Evolutionary conservation across 2,113 vertebrate genomes (phyloP).

Genomic region (Lepus europaeus): DNA sequence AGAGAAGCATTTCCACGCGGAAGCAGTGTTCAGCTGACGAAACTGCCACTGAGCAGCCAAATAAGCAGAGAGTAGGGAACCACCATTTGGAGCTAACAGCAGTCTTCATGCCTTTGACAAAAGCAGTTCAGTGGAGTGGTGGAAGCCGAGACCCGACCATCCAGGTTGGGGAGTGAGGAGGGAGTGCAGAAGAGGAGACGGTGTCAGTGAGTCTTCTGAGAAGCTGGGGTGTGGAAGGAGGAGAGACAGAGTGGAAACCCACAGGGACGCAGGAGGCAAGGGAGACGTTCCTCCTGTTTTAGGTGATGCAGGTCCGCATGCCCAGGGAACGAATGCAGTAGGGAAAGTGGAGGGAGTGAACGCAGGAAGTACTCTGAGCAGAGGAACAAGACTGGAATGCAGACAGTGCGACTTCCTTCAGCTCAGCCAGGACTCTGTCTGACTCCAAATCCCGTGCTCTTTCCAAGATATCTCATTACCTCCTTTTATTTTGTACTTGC

Average conservation of each 20-base stretch:
- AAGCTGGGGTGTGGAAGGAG: not conserved
- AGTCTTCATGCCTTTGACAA: not conserved
- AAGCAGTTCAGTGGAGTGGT: not conserved
- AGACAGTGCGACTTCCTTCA: not conserved
- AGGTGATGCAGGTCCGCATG: fast-evolving
- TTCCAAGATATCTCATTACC: not conserved
- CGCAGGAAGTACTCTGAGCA: not conserved
- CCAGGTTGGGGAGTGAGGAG: fast-evolving
- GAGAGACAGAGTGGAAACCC: not conserved
- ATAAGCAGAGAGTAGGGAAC: not conserved
- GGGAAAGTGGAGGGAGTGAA: not conserved
- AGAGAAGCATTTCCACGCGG: not conserved
- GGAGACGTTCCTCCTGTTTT: not conserved
- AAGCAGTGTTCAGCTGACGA: not conserved
- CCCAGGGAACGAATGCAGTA: not conserved
- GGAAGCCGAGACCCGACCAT: not conserved
- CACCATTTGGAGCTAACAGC: fast-evolving
- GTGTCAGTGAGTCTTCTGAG: fast-evolving
- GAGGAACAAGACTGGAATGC: not conserved
- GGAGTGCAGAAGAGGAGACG: not conserved
- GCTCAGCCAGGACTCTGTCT: not conserved
- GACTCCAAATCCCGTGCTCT: not conserved
- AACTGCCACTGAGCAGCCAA: not conserved
- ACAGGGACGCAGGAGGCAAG: not conserved
- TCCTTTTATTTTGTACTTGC: not conserved